Evolutionary conservation across 2,113 vertebrate genomes (phyloP), one percentile per base, ranked within the genome.

Genomic region (Rhombomys opimus): DNA sequence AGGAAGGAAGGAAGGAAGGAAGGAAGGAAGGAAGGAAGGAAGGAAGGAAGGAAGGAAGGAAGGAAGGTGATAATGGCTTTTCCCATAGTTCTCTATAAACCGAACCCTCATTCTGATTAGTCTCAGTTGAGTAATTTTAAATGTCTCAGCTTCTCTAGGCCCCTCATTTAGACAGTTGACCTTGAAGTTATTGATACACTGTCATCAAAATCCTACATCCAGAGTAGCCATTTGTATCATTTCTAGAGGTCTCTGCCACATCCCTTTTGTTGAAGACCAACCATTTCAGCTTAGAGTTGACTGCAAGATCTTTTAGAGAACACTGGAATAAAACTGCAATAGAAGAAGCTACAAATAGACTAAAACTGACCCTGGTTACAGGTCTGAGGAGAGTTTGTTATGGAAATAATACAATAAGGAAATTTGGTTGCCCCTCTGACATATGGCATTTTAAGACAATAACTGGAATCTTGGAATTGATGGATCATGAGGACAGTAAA

Each of bases 261-360:
- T 35, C 18, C 14, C 8, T 90, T 93, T 81, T 57, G 10, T 61
- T 88, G 30, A 82, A 91, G 23, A 85, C 57, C 77, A 93, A 85
- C 17, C n/a, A 54, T 89, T 86, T n/a, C 75, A 11, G 15, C 32
- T 84, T 89, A 5, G 52, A 68, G 25, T 17, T 91, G 27, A 30
- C 65, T 89, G 5, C 20, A 95, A 90, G 52, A 86, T 15, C 35
- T 94, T 91, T 81, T 15, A 68, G 20, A 93, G 80, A 91, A 52
- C 30, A 86, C 50, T 12, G 80, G 22, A 89, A 89, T 81, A 89
- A 80, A 85, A 41, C 17, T 92, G 10, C 59, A 73, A 50, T 59
- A 84, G 41, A 76, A 27, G 73, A 14, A 87, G 46, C 59, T 32
- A 52, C 27, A 89, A 46, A 91, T 38, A 90, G 59, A 87, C 14